Evolutionary conservation across 2,888 invertebrate genomes (phyloP).

Genomic region (Strigamia crassipes): DNA sequence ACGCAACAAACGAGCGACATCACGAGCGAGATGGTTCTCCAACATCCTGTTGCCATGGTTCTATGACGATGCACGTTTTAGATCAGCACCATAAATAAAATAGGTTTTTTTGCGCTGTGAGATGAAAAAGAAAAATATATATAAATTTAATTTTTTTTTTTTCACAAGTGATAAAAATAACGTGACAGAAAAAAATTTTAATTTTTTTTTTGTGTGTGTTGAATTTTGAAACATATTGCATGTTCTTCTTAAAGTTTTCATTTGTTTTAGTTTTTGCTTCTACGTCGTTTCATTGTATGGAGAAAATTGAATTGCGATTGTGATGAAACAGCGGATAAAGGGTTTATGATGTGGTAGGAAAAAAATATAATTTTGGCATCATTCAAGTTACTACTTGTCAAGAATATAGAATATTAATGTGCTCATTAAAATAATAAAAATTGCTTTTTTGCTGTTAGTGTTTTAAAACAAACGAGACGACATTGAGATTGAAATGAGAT

Average conservation of each 20-base stretch:
- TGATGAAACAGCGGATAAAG: background rate
- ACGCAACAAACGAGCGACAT: constrained; percentile 38
- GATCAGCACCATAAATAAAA: constrained; percentile 39
- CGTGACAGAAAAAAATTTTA: background rate
- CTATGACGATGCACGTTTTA: constrained; percentile 34
- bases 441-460: background rate
- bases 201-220: background rate
- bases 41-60: constrained; percentile 40
- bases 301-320: background rate
- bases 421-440: background rate
- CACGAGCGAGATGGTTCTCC: constrained; percentile 36
- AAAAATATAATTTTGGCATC: background rate
- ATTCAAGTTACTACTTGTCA: constrained; percentile 5
- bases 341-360: background rate
- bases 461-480: background rate
- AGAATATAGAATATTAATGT: background rate
- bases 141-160: background rate
- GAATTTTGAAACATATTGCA: background rate
- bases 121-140: background rate
- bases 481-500: background rate
- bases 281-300: background rate
- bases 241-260: background rate
- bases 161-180: background rate
- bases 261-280: background rate
- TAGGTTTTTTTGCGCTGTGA: background rate